Evolutionary conservation across 2,888 invertebrate genomes (phyloP).

Genomic region (Aradus depressus): DNA sequence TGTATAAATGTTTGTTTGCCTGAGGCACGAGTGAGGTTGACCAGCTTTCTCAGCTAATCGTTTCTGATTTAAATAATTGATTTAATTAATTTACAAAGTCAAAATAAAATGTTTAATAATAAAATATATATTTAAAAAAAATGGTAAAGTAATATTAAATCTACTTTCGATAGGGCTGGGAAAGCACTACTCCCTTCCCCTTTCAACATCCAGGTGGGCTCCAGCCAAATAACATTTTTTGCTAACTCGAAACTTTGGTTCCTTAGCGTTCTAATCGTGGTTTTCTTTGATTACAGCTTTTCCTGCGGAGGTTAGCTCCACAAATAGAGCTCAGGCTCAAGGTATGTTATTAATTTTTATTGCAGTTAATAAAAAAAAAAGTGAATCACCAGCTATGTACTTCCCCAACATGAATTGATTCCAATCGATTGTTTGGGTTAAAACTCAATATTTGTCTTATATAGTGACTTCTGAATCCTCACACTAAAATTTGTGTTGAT

Average conservation of each 20-base stretch:
- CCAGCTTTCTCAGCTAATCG: conserved; percentile 14
- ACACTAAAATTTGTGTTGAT: too few species aligned
- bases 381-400: too few species aligned
- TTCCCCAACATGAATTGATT: too few species aligned
- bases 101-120: background rate
- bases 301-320: conserved; percentile 37
- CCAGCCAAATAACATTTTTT: conserved; percentile 19
- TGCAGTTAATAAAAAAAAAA: background rate
- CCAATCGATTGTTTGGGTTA: too few species aligned
- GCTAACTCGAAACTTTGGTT: conserved; percentile 1
- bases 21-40: conserved; percentile 16
- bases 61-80: background rate
- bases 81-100: background rate
- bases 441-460: too few species aligned
- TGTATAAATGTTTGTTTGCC: background rate
- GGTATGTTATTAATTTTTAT: conserved; percentile 13
- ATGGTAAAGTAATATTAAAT: too few species aligned
- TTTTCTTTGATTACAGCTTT: conserved; percentile 23
- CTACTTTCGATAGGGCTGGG: too few species aligned
- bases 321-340: conserved; percentile 30
- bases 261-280: conserved; percentile 12
- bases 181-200: conserved; percentile 24
- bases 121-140: background rate
- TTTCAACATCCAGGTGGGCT: conserved; percentile 27
- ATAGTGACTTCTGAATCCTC: too few species aligned